Evolutionary conservation across 53 echinoderm and acorn worm genomes (phyloP), one percentile per base, ranked within the genome.

Genomic region (Arbacia lixula): DNA sequence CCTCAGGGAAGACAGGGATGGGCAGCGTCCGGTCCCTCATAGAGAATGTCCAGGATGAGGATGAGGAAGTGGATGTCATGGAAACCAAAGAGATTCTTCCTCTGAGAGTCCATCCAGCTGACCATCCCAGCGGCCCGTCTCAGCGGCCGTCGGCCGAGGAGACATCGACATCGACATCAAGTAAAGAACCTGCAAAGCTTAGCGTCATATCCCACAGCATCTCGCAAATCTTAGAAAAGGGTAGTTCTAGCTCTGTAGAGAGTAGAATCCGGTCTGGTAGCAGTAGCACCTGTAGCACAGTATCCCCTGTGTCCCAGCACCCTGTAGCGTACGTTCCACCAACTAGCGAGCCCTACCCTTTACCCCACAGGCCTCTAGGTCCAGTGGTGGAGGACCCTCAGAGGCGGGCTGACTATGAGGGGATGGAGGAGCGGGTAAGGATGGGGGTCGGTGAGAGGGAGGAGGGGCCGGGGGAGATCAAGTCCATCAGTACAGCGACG

Each of bases 401-500:
- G 34, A 30, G 43, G 21, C 40, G 0, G 27, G 43, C 43, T 25
- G 69, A 28, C 37, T 10, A 43, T 16, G 68, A 69, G 42, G 28
- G 43, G 8, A 12, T 29, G 9, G 69, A 28, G 21, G 69, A 69
- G 28, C 36, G 66, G 49, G 49, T n/a, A n/a, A n/a, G n/a, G n/a
- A n/a, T n/a, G n/a, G n/a, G n/a, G n/a, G n/a, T n/a, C n/a, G n/a
- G n/a, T n/a, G n/a, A n/a, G n/a, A 64, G 33, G 64, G 9, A 10
- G 33, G 33, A 64, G 31, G 50, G 64, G n/a, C 20, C 40, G 32
- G 51, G 52, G 9, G 82, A 81, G 21, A 32, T 81, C 64, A 81
- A 81, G 34, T 81, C 82, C 16, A 81, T 81, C 41, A 81, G 82
- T 33, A 81, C 82, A 6, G 82, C 82, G 8, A 63, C 82, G 3